Evolutionary conservation across 2,113 vertebrate genomes (phyloP).

Genomic region (Clinocottus analis): DNA sequence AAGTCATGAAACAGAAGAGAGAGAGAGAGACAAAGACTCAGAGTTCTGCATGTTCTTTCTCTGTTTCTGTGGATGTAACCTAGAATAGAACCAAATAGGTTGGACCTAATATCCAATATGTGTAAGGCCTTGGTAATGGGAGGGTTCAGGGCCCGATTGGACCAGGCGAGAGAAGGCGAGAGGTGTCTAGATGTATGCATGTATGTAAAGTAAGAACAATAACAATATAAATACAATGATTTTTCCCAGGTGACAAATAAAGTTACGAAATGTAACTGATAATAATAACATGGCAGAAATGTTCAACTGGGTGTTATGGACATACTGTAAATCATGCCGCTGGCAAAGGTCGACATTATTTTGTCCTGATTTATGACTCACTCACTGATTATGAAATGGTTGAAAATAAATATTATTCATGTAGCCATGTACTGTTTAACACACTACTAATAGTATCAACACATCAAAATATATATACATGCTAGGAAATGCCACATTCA

Average conservation of each 20-base stretch:
- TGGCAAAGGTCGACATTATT: background rate
- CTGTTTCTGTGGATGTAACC: background rate
- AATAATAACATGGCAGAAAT: background rate
- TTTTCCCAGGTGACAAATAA: background rate
- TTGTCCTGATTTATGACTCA: background rate
- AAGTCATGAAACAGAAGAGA: too few relatives aligned
- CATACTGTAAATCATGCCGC: background rate
- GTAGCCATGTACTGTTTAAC: background rate
- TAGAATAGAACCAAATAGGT: background rate
- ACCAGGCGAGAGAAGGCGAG: background rate
- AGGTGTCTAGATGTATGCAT: background rate
- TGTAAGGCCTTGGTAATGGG: background rate
- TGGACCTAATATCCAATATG: background rate
- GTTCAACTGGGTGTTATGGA: background rate
- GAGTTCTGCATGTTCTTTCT: too few relatives aligned
- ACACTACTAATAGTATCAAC: slow-evolving; percentile 5
- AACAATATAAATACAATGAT: background rate
- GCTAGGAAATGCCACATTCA: background rate
- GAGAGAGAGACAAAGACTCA: too few relatives aligned
- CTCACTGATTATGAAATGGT: background rate
- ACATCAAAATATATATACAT: background rate
- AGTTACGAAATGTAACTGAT: background rate
- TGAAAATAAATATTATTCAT: background rate
- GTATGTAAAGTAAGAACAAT: background rate
- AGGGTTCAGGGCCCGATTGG: background rate